These are phyloP conservation scores for Flexamia atlantica DNA, from an alignment of 2,888 invertebrate genomes.

Conservation along the genomic window DNA sequence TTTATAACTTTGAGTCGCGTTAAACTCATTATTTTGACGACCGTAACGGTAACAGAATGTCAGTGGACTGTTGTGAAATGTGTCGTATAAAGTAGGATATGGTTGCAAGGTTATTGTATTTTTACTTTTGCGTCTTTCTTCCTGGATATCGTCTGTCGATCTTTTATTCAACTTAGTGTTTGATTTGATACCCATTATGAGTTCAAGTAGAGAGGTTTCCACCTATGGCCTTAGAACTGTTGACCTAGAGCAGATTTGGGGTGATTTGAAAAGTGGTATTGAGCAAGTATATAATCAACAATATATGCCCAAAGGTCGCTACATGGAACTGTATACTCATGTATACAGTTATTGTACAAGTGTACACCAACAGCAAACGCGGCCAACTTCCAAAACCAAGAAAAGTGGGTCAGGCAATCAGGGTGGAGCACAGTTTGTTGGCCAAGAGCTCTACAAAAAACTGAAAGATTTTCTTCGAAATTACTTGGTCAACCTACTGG, in stretches of 20 bases:
- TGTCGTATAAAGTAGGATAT: constrained; percentile 30
- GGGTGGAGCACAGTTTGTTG: constrained; percentile 97
- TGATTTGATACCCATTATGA: not conserved
- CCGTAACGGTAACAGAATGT: not conserved
- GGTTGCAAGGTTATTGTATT: constrained; percentile 49
- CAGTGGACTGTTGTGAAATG: constrained; percentile 14
- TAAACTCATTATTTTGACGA: not conserved
- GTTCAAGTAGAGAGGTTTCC: constrained; percentile 25
- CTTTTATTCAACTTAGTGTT: not conserved
- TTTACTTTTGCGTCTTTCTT: constrained; percentile 32
- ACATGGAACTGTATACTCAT: constrained; percentile 97
- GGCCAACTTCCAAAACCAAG: constrained; percentile 52
- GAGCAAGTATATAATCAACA: constrained; percentile 95
- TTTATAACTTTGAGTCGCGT: not conserved
- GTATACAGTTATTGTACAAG: constrained; percentile 99
- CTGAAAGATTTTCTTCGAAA: constrained; percentile 93
- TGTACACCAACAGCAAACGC: constrained; percentile 83
- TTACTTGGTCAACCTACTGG: constrained; percentile 89
- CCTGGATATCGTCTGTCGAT: constrained; percentile 28
- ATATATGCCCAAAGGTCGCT: constrained; percentile 90
- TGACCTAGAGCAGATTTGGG: constrained; percentile 96
- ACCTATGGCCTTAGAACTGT: constrained; percentile 79
- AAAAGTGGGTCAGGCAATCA: constrained; percentile 40
- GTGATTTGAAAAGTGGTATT: constrained; percentile 94
- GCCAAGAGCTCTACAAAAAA: constrained; percentile 96